phyloP scores from a whole-genome alignment of 2,888 invertebrate species.

The Agrypnus murinus region DNA sequence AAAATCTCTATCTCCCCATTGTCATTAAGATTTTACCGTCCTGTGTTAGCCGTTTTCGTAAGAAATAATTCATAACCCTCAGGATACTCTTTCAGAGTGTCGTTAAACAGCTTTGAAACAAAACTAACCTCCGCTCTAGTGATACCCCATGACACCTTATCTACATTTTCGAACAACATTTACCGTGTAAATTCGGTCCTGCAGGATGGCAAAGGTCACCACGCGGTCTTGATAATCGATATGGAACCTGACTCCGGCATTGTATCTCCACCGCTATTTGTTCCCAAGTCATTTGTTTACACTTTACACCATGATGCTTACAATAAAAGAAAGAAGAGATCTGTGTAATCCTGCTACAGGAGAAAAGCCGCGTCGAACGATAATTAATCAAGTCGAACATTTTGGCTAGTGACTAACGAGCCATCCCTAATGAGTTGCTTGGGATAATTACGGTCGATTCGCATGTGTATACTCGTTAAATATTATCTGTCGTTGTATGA shows the following conservation, averaged over 20 bases:
- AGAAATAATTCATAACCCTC: slow-evolving; percentile 22
- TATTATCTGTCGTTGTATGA: not conserved
- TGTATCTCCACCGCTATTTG: slow-evolving; percentile 34
- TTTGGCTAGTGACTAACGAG: slow-evolving; percentile 24
- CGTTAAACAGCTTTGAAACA: slow-evolving; percentile 24
- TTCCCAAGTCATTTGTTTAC: slow-evolving; percentile 30
- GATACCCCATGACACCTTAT: slow-evolving; percentile 17
- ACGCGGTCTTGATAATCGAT: slow-evolving; percentile 42
- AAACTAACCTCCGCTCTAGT: slow-evolving; percentile 33
- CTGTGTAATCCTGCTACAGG: slow-evolving; percentile 20
- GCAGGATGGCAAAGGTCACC: slow-evolving; percentile 46
- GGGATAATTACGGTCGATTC: slow-evolving; percentile 22
- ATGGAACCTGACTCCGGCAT: slow-evolving; percentile 33
- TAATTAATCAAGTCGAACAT: slow-evolving; percentile 27
- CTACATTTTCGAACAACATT: not conserved
- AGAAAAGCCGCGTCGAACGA: slow-evolving; percentile 14
- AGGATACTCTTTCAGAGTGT: slow-evolving; percentile 22
- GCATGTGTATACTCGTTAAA: slow-evolving; percentile 21
- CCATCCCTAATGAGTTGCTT: slow-evolving; percentile 1
- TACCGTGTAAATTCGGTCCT: slow-evolving; percentile 29
- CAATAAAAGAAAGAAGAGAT: slow-evolving; percentile 26
- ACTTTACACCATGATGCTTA: slow-evolving; percentile 26
- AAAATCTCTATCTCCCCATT: slow-evolving; percentile 19
- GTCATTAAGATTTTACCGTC: slow-evolving; percentile 25
- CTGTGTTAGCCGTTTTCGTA: slow-evolving; percentile 17